These are phyloP conservation scores for Dromaius novaehollandiae DNA, from an alignment of 2,113 vertebrate species.

Conservation along the genomic window DNA sequence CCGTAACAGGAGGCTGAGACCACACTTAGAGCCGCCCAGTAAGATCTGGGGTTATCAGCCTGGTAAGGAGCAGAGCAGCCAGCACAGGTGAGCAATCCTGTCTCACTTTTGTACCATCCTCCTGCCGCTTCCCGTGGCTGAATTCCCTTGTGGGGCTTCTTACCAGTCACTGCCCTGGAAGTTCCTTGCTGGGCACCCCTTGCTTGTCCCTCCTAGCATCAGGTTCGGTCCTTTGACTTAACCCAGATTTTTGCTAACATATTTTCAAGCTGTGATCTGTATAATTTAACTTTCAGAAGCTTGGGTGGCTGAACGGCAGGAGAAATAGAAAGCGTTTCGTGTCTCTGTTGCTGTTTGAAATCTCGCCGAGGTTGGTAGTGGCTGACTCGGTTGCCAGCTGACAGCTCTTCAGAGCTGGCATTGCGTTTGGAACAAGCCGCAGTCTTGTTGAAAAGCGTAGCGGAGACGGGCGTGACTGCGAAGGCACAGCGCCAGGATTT, in stretches of 20 bases:
- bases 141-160: background rate
- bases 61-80: background rate
- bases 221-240: background rate
- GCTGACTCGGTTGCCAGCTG: background rate
- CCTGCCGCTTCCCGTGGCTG: background rate
- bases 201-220: background rate
- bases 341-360: background rate
- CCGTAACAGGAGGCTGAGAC: background rate
- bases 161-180: background rate
- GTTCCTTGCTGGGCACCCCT: background rate
- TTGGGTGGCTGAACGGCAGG: background rate
- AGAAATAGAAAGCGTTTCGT: background rate
- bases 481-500: background rate
- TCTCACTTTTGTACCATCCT: background rate
- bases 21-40: background rate
- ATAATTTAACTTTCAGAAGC: background rate
- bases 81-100: background rate
- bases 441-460: background rate
- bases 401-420: background rate
- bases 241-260: background rate
- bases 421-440: background rate
- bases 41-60: background rate
- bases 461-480: background rate
- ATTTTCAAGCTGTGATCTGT: conserved; percentile 10
- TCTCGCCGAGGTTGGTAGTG: rapidly evolving